Evolutionary conservation across 35 echinoderm and acorn worm species (phyloP), one percentile per base, ranked within the genome.

Genomic region (Ptychodera flava): DNA sequence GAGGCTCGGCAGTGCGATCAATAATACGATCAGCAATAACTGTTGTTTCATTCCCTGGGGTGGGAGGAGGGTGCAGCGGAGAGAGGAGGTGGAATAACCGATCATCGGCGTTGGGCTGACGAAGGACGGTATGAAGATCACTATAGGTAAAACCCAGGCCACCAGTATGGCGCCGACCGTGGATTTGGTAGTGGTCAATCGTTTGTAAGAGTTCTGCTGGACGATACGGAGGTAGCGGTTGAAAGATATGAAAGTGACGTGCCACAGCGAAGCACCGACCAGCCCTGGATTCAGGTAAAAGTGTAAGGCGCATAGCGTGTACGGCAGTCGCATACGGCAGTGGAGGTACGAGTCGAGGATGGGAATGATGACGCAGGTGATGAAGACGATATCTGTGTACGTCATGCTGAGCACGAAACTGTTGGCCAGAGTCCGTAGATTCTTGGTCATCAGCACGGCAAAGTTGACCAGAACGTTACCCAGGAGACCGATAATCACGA

Each of bases 401-500:
- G 77, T 88, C 78, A 88, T 28, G 36, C 86, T 88, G 29, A 78
- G 77, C 34, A 88, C 81, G 78, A 88, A 88, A 27, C 77, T 6
- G 86, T 88, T 88, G 1, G 34, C 32, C 12, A 78, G 78, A 28
- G 86, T 88, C 29, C 86, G 86, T n/a, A 88, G 31, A 38, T 78
- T 77, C 78, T 88, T 88, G 28, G 79, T 88, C 1, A 31, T 79
- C 15, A 38, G 15, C 30, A 88, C 78, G 0, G 86, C 86, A 6
- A 79, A 36, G 30, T 80, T 88, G 33, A 88, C 86, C 78, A 88
- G 22, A 22, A 81, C 32, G 81, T 88, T 88, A 30, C 86, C 86
- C 78, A 88, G 30, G 29, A 88, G 78, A 0, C 86, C 86, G 31
- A 88, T 10, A 30, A 88, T 29, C 1, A 29, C 38, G 27, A 79